Evolutionary conservation across 2,888 invertebrate species (phyloP), one percentile per base, ranked within the genome.

Genomic region (Drosophila heteroneura): DNA sequence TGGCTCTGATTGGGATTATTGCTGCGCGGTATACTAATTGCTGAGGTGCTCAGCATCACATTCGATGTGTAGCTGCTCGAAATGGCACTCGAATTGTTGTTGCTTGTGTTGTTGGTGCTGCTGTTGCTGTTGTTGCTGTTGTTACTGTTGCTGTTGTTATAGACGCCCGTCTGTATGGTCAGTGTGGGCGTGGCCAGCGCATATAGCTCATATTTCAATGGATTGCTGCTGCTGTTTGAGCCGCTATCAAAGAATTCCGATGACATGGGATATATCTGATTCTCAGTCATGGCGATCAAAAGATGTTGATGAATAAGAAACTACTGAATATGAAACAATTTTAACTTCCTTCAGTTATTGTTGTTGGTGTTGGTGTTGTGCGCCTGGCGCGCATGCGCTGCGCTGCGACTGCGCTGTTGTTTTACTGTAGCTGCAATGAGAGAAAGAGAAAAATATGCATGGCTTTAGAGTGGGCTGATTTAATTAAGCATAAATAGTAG

Each of bases 231-330:
- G 83, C 93, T 92, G 79, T 92, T 93, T 70, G 93, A 93, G 81
- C 93, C 92, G 70, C 89, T 92, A 90, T 93, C 93, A 89, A 93
- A 93, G 84, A 93, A 92, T 85, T 93, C 93, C 78, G 93, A 92
- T 87, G 93, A 92, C 92, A 93, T 92, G 85, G 93, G 85, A 84
- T 92, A 93, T 73, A 93, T 60, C 90, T 93, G 93, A 87, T 93
- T 93, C 79, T 93, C 93, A 89, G 93, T 93, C 93, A 93, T 93
- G 79, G 82, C 91, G 85, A 69, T 39, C 19, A 19, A 33, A 26
- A 16, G 37, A 16, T 16, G 33, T 22, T 16, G 26, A 26, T 47
- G 47, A 12, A 12, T 5, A 39, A 30, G n/a, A 14, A 16, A 26
- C 28, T 28, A 35, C 33, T 35, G 33, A 35, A 35, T 35, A 1